Evolutionary conservation across 2,113 vertebrate species (phyloP).

Genomic region (Trochalopteron elliotii): DNA sequence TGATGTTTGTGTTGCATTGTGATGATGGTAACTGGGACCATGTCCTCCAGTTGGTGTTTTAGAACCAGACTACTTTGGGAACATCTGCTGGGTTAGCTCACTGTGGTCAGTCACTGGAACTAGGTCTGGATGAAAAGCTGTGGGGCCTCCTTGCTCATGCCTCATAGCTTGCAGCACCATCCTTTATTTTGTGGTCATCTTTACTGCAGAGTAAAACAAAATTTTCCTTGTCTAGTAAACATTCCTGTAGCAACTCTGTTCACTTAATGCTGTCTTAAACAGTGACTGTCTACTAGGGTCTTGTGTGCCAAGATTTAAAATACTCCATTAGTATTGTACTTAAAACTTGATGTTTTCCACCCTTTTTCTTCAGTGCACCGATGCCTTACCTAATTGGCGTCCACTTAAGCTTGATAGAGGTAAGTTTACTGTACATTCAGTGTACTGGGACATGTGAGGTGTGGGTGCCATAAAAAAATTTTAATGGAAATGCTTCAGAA

Average conservation of each 20-base stretch:
- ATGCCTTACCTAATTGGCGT: conserved; percentile 98
- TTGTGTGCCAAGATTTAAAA: neutral
- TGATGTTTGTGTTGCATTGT: neutral
- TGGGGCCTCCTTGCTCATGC: accelerated
- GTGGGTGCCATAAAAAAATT: neutral
- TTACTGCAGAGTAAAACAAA: neutral
- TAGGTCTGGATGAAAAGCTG: neutral
- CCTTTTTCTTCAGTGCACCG: conserved; percentile 83
- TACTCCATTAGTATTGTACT: neutral
- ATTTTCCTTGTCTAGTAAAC: neutral
- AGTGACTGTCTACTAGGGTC: neutral
- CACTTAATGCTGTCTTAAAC: neutral
- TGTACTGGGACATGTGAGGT: neutral
- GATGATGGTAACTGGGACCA: neutral
- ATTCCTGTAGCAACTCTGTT: neutral
- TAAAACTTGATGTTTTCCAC: neutral
- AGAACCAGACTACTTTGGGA: neutral
- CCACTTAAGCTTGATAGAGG: conserved; percentile 96
- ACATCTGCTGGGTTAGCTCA: neutral
- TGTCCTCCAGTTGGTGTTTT: neutral
- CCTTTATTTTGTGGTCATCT: neutral
- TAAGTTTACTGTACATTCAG: conserved; percentile 51
- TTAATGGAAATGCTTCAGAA: neutral
- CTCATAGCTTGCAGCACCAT: neutral
- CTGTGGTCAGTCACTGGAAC: neutral